Base-by-base conservation (phyloP, 1,140 invertebrate species). In the Homarus americanus region DNA sequence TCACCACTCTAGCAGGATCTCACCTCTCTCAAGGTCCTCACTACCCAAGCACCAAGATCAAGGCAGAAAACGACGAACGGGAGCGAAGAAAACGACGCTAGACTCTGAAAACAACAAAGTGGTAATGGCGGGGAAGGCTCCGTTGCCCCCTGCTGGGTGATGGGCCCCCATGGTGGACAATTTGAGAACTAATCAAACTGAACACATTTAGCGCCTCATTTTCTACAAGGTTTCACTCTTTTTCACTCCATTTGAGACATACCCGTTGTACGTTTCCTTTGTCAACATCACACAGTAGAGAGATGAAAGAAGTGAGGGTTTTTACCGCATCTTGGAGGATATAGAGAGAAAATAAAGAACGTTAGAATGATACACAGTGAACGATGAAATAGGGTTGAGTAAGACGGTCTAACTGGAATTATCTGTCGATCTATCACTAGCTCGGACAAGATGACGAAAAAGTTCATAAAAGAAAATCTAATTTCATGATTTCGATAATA, bases 151-250 rank as follows among this genome's bases (percentile, higher is more conserved):
- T 69, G 38, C 66, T 53, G 40, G 32, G 24, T 85, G 72, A 73
- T 75, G 72, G 66, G 66, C 66, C 83, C 66, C 83, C 83, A 38
- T 36, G 66, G n/a, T 53, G 66, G 41, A 73, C 83, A 85, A 73
- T 85, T 73, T 75, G 66, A 85, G 66, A 85, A 85, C 83, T 73
- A 85, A 75, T 85, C 83, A 85, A 73, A 73, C 83, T 85, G 66
- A 73, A 75, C 72, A 73, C 72, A 75, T 53, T 73, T 75, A 38
- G 75, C 66, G 44, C 72, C 38, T 72, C 82, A 73, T 73, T 85
- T 85, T 53, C 41, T 32, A 75, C 36, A 73, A 24, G 44, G 72
- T 17, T 85, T 75, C 72, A 40, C 7, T 32, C 41, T 9, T 53
- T 75, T 75, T 76, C 40, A 40, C 7, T 12, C 3, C 15, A 40